Conservation (phyloP, 2,797 vertebrate species). For the Spatula clypeata region DNA sequence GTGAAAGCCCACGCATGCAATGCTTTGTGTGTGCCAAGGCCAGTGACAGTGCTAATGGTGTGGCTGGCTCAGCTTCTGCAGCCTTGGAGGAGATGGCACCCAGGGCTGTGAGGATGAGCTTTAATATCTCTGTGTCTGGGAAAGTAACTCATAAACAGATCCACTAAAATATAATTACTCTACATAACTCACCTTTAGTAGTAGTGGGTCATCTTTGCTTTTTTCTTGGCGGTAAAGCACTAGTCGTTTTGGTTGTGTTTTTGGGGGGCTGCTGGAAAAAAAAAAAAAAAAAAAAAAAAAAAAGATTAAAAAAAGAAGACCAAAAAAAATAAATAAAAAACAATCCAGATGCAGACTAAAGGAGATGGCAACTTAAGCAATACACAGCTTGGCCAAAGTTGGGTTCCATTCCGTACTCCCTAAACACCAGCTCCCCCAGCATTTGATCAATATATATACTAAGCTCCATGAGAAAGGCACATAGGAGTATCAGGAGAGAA, state of each 20-base stretch:
- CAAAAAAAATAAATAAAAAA: background rate
- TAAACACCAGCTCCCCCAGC: background rate
- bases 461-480: background rate
- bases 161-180: slow-evolving; percentile 66
- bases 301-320: too few species aligned
- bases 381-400: background rate
- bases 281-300: background rate
- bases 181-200: slow-evolving; percentile 63
- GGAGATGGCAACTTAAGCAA: background rate
- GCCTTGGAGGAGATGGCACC: background rate
- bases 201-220: background rate
- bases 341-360: background rate
- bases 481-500: background rate
- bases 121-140: slow-evolving; percentile 41
- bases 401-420: background rate
- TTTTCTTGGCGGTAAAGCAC: slow-evolving; percentile 8
- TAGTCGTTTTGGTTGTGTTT: background rate
- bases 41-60: background rate
- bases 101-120: slow-evolving; percentile 14
- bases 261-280: background rate
- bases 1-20: rapidly evolving
- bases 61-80: background rate
- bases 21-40: background rate
- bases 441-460: background rate
- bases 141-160: slow-evolving; percentile 72